Evolutionary conservation across 2,797 vertebrate genomes (phyloP), one percentile per base, ranked within the genome.

Genomic region (Pangasius larnaudii): DNA sequence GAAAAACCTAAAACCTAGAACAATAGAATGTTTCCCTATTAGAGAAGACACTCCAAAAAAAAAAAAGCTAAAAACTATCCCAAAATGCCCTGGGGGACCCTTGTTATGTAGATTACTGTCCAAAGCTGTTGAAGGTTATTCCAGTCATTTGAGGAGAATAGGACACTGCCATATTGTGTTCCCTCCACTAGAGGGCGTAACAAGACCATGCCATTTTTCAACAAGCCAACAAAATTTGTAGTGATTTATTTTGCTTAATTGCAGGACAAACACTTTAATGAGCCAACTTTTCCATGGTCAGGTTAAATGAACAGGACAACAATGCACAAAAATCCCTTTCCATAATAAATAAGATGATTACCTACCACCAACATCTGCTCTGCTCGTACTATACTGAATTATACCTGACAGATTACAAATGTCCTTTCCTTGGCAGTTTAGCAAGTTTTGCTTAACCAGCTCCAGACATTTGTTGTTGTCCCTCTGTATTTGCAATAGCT

Each of bases 101-200:
- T 18, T 19, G 11, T 33, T 33, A n/a, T 53, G 75, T 36, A 58
- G 53, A 39, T 39, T 14, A 39, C 22, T 39, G 22, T 82, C 18
- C 39, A 82, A 63, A 42, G 22, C 6, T 42, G 58, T 46, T 61
- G 1, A 81, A 61, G 36, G 24, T 61, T 36, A 39, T 33, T 39
- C 33, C 22, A 27, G 67, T 74, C 42, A 53, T 59, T 18, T 59
- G 36, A 42, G 14, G 56, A 16, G 33, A 14, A 33, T 16, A 61
- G 33, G 14, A 49, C 59, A 49, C 27, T 7, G 1, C 59, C 24
- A 65, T 65, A 65, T 59, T 65, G 59, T 30, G 33, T 36, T 77
- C 22, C 33, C 13, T 86, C 86, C 91, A 91, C 85, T 85, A 90
- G 91, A 88, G 86, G 85, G 89, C 9, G 49, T 16, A 61, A 85